Base-by-base conservation (phyloP, 1,140 invertebrate genomes). In the Coelopa frigida region DNA sequence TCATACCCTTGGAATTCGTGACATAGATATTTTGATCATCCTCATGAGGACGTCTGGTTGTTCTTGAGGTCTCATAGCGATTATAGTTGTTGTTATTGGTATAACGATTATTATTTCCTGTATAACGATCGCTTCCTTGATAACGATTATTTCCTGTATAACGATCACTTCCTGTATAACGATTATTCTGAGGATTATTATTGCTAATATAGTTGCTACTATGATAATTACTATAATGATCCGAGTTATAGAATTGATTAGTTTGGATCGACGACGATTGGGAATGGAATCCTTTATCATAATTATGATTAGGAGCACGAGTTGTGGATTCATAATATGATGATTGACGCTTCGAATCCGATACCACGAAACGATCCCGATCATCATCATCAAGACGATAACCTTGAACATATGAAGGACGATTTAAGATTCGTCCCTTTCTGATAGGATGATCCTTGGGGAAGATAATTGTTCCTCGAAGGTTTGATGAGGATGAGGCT, bases 11-110 rank as follows among this genome's bases (percentile, higher is more conserved):
- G 7, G 58, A 52, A 51, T 70, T 69, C 21, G 56, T 70, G 5
- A 70, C 57, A 46, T 70, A 70, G 5, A 70, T 61, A 44, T 68
- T 69, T 20, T 59, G 57, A 42, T 63, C 53, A 27, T 59, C 54
- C 23, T 64, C 57, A 6, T 56, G 52, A 5, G 52, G 50, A 3
- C 51, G 53, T 6, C 51, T 40, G 1, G 48, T 35, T 8, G 51
- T 55, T 10, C 31, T 45, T 12, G 44, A 27, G 24, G 12, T 20
- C 10, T 59, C 55, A 7, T 53, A 50, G 37, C 41, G 55, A 17
- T 52, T 58, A n/a, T 64, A 63, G 2, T n/a, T n/a, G n/a, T n/a
- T n/a, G n/a, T n/a, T n/a, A n/a, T n/a, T n/a, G n/a, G n/a, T n/a
- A n/a, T n/a, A n/a, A n/a, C n/a, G n/a, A n/a, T n/a, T n/a, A n/a